A percentile compares a stretch with the other conserved stretches of the same genome.
Conservation (phyloP, 1,140 invertebrate species). For the Euura lappo region DNA sequence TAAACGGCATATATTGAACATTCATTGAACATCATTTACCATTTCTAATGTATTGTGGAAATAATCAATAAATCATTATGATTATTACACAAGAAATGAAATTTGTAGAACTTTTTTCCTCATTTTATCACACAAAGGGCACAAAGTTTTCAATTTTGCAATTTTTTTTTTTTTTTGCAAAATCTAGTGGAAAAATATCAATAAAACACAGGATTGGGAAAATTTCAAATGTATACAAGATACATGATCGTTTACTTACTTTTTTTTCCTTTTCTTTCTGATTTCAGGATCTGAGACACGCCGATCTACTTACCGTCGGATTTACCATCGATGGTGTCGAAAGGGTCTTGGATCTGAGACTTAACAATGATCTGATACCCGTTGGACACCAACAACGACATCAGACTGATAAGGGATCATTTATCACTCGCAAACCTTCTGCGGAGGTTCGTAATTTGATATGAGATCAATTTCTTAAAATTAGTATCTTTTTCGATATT, state of each 20-base stretch:
- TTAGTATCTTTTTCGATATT: constrained; percentile 12
- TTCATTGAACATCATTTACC: too few species aligned
- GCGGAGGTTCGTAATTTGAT: constrained; percentile 60
- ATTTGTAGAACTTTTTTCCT: too few species aligned
- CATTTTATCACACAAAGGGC: too few species aligned
- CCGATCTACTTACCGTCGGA: constrained; percentile 71
- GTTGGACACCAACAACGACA: constrained; percentile 75
- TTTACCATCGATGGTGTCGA: constrained; percentile 71
- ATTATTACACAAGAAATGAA: too few species aligned
- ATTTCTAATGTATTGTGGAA: too few species aligned
- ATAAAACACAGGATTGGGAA: too few species aligned
- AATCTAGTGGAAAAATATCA: neutral
- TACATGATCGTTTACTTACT: too few species aligned
- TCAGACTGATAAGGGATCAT: constrained; percentile 69
- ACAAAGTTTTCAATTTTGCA: neutral
- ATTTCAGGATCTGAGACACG: constrained; percentile 73
- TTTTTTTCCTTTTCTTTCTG: too few species aligned
- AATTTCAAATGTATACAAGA: too few species aligned
- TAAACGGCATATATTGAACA: too few species aligned
- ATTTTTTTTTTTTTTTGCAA: constrained; percentile 9
- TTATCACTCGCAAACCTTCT: constrained; percentile 67
- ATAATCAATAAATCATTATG: too few species aligned
- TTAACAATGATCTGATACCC: constrained; percentile 80
- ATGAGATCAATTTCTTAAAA: constrained; percentile 33
- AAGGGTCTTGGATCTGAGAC: constrained; percentile 73